Base-by-base conservation (phyloP, 1,140 invertebrate species). In the Danaus melanippus region DNA sequence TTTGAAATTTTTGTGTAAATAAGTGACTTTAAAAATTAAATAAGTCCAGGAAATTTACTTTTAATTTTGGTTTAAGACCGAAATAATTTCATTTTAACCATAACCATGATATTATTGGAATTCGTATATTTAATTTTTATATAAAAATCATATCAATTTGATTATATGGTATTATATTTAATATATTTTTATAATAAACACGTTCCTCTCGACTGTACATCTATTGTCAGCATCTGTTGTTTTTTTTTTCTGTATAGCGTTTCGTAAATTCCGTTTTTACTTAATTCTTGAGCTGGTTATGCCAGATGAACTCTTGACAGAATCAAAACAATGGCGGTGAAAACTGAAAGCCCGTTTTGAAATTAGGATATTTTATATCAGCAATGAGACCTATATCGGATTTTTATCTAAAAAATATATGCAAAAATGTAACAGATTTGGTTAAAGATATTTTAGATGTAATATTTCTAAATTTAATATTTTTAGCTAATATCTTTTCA, bases 211-310 rank as follows among this genome's bases (percentile, higher is more conserved):
- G 56, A 62, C 32, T 61, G 60, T 71, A 64, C 66, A 12, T 42
- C 61, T 63, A 69, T 74, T 74, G 70, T 69, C 74, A 69, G 67
- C 72, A 78, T 74, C 74, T 76, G 74, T 74, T 66, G 67, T 63
- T 75, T 74, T 74, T 70, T 56, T 62, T 32, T 32, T 32, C 5
- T 32, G 0, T 5, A 32, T 32, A 32, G 21, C 45, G 63, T 63
- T 64, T 64, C 63, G 67, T 74, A 66, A 65, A 71, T 73, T 76
- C 52, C 60, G 64, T 66, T 68, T 69, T 67, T 60, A 55, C 11
- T 10, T n/a, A n/a, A 51, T 53, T 47, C 49, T 57, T 45, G 51
- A 52, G 59, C 67, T 68, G 71, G 61, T 70, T 56, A 48, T 60
- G 62, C 41, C 57, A 63, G 59, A 60, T 59, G 65, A 66, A 62